A percentile compares a stretch with the other conserved stretches of the same genome.
phyloP scores from a whole-genome alignment of 1,140 invertebrate species.

The Hirudo medicinalis region DNA sequence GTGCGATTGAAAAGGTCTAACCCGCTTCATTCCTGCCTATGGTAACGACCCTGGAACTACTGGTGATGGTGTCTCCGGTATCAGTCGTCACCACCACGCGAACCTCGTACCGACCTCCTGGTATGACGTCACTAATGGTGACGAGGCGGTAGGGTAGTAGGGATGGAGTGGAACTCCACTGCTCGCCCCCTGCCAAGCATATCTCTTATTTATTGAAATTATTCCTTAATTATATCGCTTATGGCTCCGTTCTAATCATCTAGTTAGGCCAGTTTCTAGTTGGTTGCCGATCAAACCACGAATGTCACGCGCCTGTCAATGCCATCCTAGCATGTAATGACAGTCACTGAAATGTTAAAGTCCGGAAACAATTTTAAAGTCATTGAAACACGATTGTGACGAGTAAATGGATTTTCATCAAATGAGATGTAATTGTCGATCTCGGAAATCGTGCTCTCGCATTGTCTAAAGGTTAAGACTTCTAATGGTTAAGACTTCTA shows the following conservation, averaged over 20 bases:
- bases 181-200: slow-evolving; percentile 22
- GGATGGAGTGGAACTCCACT: slow-evolving; percentile 14
- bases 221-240: slow-evolving; percentile 21
- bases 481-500: no score
- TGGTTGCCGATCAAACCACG: no score
- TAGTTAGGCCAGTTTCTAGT: no score
- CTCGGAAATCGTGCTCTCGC: not conserved
- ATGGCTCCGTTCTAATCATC: no score
- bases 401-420: not conserved
- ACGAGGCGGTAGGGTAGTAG: not conserved
- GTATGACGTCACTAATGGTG: slow-evolving; percentile 13
- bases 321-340: no score
- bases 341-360: no score
- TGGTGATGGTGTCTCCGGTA: not conserved
- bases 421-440: not conserved
- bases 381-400: no score
- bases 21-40: no score
- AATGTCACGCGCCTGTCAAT: no score
- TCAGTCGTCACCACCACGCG: slow-evolving; percentile 16
- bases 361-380: not conserved
- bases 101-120: slow-evolving; percentile 17
- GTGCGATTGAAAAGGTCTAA: no score
- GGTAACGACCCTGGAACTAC: no score
- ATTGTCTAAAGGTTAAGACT: no score
- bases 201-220: slow-evolving; percentile 27